phyloP scores from a whole-genome alignment of 2,113 vertebrate species.

The human (Homo sapiens) region GRCh38 chr15:36088001-36088500 shows the following conservation, averaged over 20 bases:
- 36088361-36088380: conserved; percentile 49
- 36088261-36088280: conserved; percentile 15
- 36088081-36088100: too few species aligned
- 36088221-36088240: neutral
- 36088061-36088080: fast-evolving
- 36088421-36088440: conserved; percentile 41
- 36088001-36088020: neutral
- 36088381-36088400: conserved; percentile 60
- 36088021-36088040: neutral
- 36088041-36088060: neutral
- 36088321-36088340: conserved; percentile 43
- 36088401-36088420: conserved; percentile 58
- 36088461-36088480: conserved; percentile 56
- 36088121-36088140: neutral
- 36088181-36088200: neutral
- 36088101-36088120: neutral
- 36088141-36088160: neutral
- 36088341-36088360: conserved; percentile 53
- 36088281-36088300: neutral
- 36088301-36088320: neutral
- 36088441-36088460: conserved; percentile 52
- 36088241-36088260: neutral
- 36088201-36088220: conserved; percentile 16
- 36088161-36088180: neutral
- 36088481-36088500: conserved; percentile 38